Evolutionary conservation across 2,797 vertebrate genomes (phyloP).

Genomic region (Dendrocincla tyrannina): DNA sequence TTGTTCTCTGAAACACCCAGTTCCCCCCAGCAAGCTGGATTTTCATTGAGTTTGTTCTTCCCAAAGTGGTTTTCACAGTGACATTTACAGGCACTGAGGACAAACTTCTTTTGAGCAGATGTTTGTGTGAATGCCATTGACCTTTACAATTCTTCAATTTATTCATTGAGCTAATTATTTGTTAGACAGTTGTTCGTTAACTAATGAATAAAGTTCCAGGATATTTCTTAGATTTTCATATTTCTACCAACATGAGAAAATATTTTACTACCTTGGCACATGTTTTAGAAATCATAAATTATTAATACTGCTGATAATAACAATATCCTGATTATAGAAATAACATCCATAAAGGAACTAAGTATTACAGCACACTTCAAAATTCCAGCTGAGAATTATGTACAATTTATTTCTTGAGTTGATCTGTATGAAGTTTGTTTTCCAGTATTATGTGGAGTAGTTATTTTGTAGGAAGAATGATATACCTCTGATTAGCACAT

Average conservation of each 20-base stretch:
- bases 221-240: neutral
- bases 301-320: neutral
- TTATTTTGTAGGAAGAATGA: neutral
- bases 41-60: neutral
- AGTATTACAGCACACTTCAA: neutral
- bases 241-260: neutral
- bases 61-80: neutral
- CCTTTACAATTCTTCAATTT: conserved; percentile 8
- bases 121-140: neutral
- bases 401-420: neutral
- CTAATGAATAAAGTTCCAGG: neutral
- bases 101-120: neutral
- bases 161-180: conserved; percentile 17
- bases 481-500: neutral
- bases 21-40: neutral
- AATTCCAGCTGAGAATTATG: neutral
- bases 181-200: neutral
- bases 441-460: neutral
- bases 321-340: neutral
- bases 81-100: neutral
- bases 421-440: neutral
- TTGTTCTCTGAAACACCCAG: neutral
- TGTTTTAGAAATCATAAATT: neutral
- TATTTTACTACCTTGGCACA: neutral
- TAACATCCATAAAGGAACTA: neutral